phyloP scores from a whole-genome alignment of 2,888 invertebrate genomes.

The Polylopha cassiicola region DNA sequence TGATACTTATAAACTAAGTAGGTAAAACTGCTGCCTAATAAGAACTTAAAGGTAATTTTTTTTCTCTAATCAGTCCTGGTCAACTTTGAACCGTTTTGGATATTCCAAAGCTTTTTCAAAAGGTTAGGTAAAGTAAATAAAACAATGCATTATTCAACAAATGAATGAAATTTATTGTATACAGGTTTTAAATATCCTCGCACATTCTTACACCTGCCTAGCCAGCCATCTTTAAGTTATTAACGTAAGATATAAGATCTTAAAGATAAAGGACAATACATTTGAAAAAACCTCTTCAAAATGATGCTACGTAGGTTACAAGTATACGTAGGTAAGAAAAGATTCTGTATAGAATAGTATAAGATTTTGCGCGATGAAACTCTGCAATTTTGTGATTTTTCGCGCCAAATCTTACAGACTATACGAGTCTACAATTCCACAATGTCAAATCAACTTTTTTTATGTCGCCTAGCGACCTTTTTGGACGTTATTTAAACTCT shows the following conservation, averaged over 20 bases:
- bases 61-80: no score
- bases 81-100: no score
- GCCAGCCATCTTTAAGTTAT: conserved; percentile 67
- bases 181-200: conserved; percentile 77
- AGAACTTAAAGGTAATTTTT: no score
- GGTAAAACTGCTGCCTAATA: no score
- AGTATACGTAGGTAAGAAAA: conserved; percentile 59
- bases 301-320: conserved; percentile 55
- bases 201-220: conserved; percentile 70
- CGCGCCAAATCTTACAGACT: conserved; percentile 10
- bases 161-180: conserved; percentile 78
- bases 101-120: no score
- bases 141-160: conserved; percentile 69
- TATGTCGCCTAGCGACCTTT: conserved; percentile 66
- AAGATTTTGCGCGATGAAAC: conserved; percentile 11
- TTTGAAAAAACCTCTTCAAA: conserved; percentile 59
- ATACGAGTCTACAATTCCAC: conserved; percentile 65
- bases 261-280: conserved; percentile 69
- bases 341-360: conserved; percentile 20
- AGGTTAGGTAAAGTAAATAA: conserved; percentile 40
- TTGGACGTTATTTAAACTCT: conserved; percentile 58
- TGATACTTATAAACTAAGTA: no score
- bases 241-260: conserved; percentile 73
- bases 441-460: conserved; percentile 65
- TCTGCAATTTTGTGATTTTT: neutral